Evolutionary conservation across 2,797 vertebrate genomes (phyloP).

Genomic region (Otus scops): DNA sequence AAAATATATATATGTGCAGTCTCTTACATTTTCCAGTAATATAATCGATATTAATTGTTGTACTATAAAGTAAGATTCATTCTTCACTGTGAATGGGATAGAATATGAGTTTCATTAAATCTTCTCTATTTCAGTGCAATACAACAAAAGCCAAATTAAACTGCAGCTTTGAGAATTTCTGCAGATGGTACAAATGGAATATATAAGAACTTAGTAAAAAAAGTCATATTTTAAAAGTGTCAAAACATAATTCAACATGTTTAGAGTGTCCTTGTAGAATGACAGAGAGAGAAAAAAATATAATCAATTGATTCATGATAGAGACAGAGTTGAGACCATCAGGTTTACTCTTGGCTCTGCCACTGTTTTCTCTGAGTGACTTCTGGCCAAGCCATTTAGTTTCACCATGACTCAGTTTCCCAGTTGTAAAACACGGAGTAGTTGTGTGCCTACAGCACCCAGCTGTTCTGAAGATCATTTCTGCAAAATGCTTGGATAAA

Average conservation of each 20-base stretch:
- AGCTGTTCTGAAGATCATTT: constrained; percentile 8
- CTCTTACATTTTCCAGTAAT: constrained; percentile 33
- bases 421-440: constrained; percentile 10
- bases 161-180: neutral
- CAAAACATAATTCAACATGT: constrained; percentile 21
- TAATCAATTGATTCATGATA: neutral
- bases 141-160: constrained; percentile 32
- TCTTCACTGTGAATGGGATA: neutral
- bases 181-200: constrained; percentile 21
- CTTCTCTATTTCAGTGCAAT: constrained; percentile 2
- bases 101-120: constrained; percentile 30
- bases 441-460: constrained; percentile 5
- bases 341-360: neutral
- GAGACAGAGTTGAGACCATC: neutral
- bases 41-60: constrained; percentile 47
- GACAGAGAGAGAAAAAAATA: neutral
- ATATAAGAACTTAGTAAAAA: neutral
- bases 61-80: constrained; percentile 4
- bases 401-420: constrained; percentile 7
- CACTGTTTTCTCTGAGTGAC: neutral
- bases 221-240: neutral
- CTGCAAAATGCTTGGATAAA: neutral
- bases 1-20: neutral
- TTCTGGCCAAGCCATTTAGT: neutral
- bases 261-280: constrained; percentile 1